Base-by-base conservation (phyloP, 2,888 invertebrate genomes). In the Callosobruchus maculatus region DNA sequence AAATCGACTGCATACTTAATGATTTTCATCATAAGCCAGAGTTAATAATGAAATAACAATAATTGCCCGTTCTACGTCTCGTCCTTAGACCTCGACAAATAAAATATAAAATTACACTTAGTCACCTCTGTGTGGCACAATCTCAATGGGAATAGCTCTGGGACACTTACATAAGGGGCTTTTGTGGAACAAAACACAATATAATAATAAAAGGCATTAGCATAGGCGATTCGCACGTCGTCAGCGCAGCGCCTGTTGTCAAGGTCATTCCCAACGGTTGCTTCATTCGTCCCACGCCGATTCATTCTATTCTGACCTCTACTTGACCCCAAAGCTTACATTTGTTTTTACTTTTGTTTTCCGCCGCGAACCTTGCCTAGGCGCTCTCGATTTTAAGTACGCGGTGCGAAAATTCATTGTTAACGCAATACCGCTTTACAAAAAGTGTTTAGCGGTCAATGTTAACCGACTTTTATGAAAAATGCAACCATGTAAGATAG, bases 241-340 rank as follows among this genome's bases (percentile, higher is more conserved):
- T 82, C 81, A 81, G 81, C n/a, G n/a, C n/a, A n/a, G n/a, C 68
- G 21, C 22, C 20, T 82, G 82, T 80, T 82, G 81, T 81, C 83
- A 83, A 83, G 83, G 83, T 76, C 83, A 78, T 83, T 83, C 82
- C 81, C 83, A 82, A 80, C 81, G 78, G 79, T 82, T 82, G 79
- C 80, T 81, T 80, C 80, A 79, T 74, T 77, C 79, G 80, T 83
- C 83, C 82, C 82, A 83, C 83, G 82, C 80, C 81, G 72, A 49
- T 49, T 49, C 49, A 49, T 49, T 49, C 49, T 49, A 49, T 49
- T 49, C 73, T 79, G 78, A 82, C 81, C 82, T 81, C 82, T 82
- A 82, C 83, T 82, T 82, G 80, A 82, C 83, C 83, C 82, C 78
- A 73, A 70, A 78, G 76, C 68, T 67, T 49, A 49, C 49, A 49